A percentile compares a stretch with the other conserved stretches of the same genome.
These are phyloP conservation scores for Theodoxus fluviatilis DNA, from an alignment of 2,888 invertebrate genomes.

Conservation along the genomic window DNA sequence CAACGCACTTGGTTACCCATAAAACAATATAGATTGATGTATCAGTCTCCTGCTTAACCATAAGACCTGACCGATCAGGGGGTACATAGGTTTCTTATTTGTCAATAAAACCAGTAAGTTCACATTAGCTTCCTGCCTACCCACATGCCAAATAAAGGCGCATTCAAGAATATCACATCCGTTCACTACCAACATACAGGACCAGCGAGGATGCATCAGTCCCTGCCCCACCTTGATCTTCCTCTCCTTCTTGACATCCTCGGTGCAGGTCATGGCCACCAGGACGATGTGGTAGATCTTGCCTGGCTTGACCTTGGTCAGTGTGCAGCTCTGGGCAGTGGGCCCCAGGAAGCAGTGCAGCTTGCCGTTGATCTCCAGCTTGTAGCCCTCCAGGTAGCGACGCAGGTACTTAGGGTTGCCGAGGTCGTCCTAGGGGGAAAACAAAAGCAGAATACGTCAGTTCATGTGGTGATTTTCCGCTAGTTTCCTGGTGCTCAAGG, in stretches of 20 bases:
- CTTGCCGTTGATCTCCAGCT: constrained; percentile 62
- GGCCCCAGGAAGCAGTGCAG: constrained; percentile 61
- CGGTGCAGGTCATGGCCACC: constrained; percentile 63
- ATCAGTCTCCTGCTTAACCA: no score
- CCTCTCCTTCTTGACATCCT: constrained; percentile 57
- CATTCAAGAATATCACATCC: no score
- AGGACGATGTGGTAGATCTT: constrained; percentile 61
- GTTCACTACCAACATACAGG: no score
- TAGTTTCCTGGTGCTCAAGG: no score
- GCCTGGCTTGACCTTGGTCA: constrained; percentile 64
- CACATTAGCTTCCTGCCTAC: not conserved
- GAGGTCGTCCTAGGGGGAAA: constrained; percentile 31
- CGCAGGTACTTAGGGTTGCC: constrained; percentile 41
- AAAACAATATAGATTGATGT: no score
- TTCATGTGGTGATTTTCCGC: no score
- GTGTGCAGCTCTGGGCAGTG: constrained; percentile 61
- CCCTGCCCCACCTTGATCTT: constrained; percentile 44
- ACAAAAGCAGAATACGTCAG: no score
- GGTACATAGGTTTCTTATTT: no score
- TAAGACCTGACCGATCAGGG: no score
- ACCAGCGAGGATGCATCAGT: not conserved
- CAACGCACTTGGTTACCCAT: no score
- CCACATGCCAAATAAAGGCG: no score
- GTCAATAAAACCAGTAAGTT: constrained; percentile 1
- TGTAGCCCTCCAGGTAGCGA: constrained; percentile 62